phyloP scores from a whole-genome alignment of 92 coral and sea anemone species.

The Porites evermanni region DNA sequence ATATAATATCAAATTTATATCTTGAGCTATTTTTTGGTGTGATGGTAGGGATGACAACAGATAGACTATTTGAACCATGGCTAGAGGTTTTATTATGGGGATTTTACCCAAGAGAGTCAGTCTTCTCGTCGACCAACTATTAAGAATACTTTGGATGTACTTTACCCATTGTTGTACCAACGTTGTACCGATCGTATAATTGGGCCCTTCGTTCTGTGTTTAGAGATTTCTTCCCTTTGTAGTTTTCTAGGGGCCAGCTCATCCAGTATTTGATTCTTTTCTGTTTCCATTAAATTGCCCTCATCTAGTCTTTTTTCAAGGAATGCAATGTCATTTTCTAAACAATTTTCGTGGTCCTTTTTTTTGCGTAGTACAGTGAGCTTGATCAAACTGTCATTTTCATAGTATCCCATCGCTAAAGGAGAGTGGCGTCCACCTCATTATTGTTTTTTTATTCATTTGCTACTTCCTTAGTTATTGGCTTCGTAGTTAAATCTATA shows the following conservation, averaged over 20 bases:
- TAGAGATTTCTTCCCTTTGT: neutral
- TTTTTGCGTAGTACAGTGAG: slow-evolving; percentile 8
- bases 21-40: too few species aligned
- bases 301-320: too few species aligned
- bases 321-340: neutral
- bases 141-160: too few species aligned
- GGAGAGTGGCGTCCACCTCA: slow-evolving; percentile 9
- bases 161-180: slow-evolving; percentile 28
- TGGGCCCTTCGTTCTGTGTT: slow-evolving; percentile 36
- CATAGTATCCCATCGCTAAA: slow-evolving; percentile 21
- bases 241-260: neutral
- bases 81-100: too few species aligned
- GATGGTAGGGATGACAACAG: too few species aligned
- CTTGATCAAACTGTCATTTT: slow-evolving; percentile 23
- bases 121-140: too few species aligned
- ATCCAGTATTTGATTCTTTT: neutral
- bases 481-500: neutral
- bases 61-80: too few species aligned
- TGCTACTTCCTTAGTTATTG: slow-evolving; percentile 13
- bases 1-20: too few species aligned
- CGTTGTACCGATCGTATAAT: neutral
- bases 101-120: too few species aligned
- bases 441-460: slow-evolving; percentile 8
- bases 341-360: slow-evolving; percentile 4
- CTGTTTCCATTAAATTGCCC: neutral